Conservation (phyloP, 2,797 vertebrate genomes). For the Urosaurus nigricauda region DNA sequence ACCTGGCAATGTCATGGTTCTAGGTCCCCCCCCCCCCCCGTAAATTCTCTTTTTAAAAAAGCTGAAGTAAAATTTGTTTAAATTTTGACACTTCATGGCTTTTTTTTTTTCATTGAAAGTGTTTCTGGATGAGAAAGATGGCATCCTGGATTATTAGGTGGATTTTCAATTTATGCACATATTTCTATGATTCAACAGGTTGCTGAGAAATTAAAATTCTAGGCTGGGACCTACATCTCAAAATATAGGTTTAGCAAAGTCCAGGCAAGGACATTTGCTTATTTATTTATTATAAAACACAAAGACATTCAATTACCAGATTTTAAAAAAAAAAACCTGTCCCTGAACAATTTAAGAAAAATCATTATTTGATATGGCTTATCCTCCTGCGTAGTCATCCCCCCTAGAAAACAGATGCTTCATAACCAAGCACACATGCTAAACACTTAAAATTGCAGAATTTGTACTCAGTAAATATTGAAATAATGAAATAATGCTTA, state of each 20-base stretch:
- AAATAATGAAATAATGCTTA: neutral
- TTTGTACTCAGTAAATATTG: neutral
- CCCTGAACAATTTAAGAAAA: no score
- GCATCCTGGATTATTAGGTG: neutral
- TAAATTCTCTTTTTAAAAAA: neutral
- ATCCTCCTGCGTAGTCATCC: neutral
- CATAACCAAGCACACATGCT: neutral
- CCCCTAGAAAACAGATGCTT: neutral
- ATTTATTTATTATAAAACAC: neutral
- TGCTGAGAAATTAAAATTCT: neutral
- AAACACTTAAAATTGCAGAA: neutral
- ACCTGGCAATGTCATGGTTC: neutral
- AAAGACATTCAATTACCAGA: no score
- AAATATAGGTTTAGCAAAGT: neutral
- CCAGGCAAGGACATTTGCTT: neutral
- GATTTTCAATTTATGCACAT: constrained; percentile 1
- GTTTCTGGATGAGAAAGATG: neutral
- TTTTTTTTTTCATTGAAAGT: neutral
- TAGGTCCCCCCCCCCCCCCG: neutral
- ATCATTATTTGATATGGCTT: no score
- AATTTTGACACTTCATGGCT: neutral
- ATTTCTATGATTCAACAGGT: neutral
- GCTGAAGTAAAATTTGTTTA: neutral
- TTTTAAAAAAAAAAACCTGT: no score
- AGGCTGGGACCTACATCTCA: neutral